Conservation (phyloP, 2,888 invertebrate species). For the Microchrysa polita region DNA sequence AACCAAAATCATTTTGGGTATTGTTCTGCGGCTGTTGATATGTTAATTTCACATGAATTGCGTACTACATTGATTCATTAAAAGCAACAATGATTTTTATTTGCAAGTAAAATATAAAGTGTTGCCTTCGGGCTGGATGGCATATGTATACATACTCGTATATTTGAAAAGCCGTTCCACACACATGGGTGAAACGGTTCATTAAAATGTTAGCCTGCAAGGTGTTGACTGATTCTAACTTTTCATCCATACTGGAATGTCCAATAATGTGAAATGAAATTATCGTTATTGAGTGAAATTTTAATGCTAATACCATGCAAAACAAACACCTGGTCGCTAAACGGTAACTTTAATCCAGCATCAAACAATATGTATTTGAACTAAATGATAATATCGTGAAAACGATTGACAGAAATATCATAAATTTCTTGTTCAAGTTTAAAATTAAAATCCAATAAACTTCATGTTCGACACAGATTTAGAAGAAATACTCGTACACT, state of each 20-base stretch:
- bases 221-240: slow-evolving; percentile 5
- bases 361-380: not conserved
- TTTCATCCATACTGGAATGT: not conserved
- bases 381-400: slow-evolving; percentile 4
- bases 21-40: slow-evolving; percentile 27
- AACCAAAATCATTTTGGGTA: slow-evolving; percentile 33
- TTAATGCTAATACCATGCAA: not conserved
- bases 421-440: not conserved
- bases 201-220: slow-evolving; percentile 14
- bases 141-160: no score
- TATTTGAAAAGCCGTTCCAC: slow-evolving; percentile 12
- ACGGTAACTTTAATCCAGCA: slow-evolving; percentile 14
- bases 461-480: not conserved
- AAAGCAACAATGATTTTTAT: slow-evolving; percentile 27
- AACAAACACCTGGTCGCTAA: slow-evolving; percentile 28
- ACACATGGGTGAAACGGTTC: slow-evolving; percentile 15
- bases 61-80: not conserved
- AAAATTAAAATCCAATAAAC: no score
- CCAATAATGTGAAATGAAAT: no score
- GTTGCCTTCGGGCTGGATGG: not conserved
- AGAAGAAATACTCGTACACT: not conserved
- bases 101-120: not conserved
- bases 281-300: slow-evolving; percentile 24
- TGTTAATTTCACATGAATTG: slow-evolving; percentile 21
- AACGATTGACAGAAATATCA: not conserved